Evolutionary conservation across 2,888 invertebrate genomes (phyloP).

Genomic region (Epirrhoe tristata): DNA sequence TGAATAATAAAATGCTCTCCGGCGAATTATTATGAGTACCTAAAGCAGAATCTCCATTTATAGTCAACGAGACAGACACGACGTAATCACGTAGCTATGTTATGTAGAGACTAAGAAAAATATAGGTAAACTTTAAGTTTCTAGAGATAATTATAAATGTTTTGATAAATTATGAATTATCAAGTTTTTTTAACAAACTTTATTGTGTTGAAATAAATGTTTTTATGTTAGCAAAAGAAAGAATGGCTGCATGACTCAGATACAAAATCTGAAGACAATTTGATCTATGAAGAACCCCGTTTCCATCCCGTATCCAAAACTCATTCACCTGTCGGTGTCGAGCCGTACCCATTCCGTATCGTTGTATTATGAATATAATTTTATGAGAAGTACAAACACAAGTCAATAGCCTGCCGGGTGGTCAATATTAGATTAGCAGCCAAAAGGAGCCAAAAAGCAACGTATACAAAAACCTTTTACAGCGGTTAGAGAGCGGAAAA

Average conservation of each 20-base stretch:
- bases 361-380: conserved; percentile 10
- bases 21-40: conserved; percentile 81
- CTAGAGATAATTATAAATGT: background rate
- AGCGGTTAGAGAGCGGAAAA: conserved; percentile 79
- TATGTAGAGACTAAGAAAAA: too few species aligned
- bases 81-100: background rate
- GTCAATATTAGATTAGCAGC: conserved; percentile 85
- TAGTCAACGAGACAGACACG: conserved; percentile 7
- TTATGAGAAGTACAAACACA: conserved; percentile 84
- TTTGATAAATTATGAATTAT: too few species aligned
- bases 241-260: too few species aligned
- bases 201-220: too few species aligned
- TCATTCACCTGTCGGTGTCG: background rate
- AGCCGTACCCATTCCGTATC: conserved; percentile 14
- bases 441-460: conserved; percentile 86
- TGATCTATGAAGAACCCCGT: background rate
- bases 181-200: too few species aligned
- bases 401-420: conserved; percentile 84
- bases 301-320: conserved; percentile 9
- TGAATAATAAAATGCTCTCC: conserved; percentile 83
- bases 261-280: too few species aligned
- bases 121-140: background rate
- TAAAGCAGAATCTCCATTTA: conserved; percentile 8
- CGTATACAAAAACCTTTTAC: conserved; percentile 86
- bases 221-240: too few species aligned